These are phyloP conservation scores for Trissonchulus latispiculum DNA, from an alignment of 2,888 invertebrate genomes.

Conservation along the genomic window DNA sequence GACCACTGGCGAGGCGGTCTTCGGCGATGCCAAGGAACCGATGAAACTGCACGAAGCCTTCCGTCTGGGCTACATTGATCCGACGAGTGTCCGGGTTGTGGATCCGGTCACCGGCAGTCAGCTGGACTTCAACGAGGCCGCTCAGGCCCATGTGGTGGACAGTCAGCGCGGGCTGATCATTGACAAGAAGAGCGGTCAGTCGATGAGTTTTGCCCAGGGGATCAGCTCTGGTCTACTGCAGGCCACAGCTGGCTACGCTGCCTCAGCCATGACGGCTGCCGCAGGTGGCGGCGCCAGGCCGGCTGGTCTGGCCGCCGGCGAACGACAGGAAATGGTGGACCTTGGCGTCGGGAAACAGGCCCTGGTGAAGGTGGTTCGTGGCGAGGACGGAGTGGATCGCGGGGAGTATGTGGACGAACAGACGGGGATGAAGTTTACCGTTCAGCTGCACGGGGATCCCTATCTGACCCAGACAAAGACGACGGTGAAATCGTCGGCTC, in stretches of 20 bases:
- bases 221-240: conserved; percentile 31
- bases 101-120: conserved; percentile 34
- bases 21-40: conserved; percentile 61
- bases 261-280: conserved; percentile 1
- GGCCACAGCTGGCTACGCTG: conserved; percentile 20
- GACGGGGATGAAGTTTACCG: conserved; percentile 44
- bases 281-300: neutral
- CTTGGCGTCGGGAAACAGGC: conserved; percentile 42
- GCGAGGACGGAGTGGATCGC: conserved; percentile 39
- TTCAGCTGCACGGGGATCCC: conserved; percentile 42
- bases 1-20: conserved; percentile 62
- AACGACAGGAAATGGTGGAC: conserved; percentile 40
- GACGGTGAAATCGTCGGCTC: conserved; percentile 41
- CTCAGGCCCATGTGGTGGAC: conserved; percentile 31
- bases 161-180: conserved; percentile 41
- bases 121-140: conserved; percentile 40
- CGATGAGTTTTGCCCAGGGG: conserved; percentile 33
- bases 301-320: conserved; percentile 26
- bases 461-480: conserved; percentile 43
- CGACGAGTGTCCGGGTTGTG: conserved; percentile 40
- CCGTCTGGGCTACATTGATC: conserved; percentile 66
- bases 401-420: conserved; percentile 42
- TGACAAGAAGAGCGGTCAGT: conserved; percentile 44
- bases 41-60: conserved; percentile 64
- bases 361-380: conserved; percentile 41